Conservation (phyloP, 2,888 invertebrate species). For the Bugulina stolonifera region DNA sequence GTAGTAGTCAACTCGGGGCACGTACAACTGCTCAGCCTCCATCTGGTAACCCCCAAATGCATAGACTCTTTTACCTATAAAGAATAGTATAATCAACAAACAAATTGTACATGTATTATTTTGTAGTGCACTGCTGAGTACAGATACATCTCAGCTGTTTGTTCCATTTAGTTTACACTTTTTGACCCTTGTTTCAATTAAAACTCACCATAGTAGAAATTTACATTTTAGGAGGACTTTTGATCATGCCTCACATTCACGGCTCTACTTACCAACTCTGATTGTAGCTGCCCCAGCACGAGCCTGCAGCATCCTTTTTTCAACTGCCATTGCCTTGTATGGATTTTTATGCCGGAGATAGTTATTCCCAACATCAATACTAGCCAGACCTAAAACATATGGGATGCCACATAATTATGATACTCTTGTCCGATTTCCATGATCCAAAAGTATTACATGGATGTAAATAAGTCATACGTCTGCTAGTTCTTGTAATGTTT, state of each 20-base stretch:
- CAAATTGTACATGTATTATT: too few relatives aligned
- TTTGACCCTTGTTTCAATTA: too few relatives aligned
- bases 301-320: constrained; percentile 16
- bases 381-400: not conserved
- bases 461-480: not conserved
- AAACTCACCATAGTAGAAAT: too few relatives aligned
- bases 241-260: too few relatives aligned
- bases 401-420: not conserved
- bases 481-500: constrained; percentile 22
- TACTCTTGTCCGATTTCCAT: not conserved
- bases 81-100: not conserved
- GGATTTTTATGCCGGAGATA: constrained; percentile 18
- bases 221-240: too few relatives aligned
- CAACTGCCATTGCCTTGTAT: not conserved
- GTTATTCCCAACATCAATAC: constrained; percentile 17
- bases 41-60: constrained; percentile 25
- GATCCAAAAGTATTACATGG: not conserved
- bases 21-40: not conserved
- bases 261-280: constrained; percentile 18
- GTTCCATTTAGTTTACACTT: too few relatives aligned
- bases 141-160: too few relatives aligned
- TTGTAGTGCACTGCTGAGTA: too few relatives aligned
- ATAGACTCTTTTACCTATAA: constrained; percentile 20
- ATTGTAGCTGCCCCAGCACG: not conserved
- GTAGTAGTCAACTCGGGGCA: constrained; percentile 24